A percentile compares a stretch with the other conserved stretches of the same genome.
These are phyloP conservation scores for Vireo griseus DNA, from an alignment of 2,797 vertebrate genomes.

Conservation along the genomic window DNA sequence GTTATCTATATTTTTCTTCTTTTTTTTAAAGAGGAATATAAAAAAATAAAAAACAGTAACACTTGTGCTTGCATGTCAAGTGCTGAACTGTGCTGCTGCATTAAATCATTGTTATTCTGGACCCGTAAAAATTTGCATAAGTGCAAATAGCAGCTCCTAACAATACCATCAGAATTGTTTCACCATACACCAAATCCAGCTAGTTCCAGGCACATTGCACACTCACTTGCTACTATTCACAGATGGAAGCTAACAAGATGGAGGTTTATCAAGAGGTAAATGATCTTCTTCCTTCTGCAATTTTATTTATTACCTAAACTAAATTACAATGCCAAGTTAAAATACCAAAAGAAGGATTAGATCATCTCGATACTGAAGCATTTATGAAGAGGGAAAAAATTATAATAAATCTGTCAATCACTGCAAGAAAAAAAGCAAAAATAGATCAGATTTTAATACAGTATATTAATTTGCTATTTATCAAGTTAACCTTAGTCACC, in stretches of 20 bases:
- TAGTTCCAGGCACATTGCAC: not conserved
- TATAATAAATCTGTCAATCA: constrained; percentile 3
- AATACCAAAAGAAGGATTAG: not conserved
- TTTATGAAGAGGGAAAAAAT: not conserved
- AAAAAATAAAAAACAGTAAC: not conserved
- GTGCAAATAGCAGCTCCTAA: constrained; percentile 44
- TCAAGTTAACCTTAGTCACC: not conserved
- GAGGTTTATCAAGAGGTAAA: not conserved
- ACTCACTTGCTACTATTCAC: not conserved
- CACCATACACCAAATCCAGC: not conserved
- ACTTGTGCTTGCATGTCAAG: constrained; percentile 13
- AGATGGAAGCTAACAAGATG: not conserved
- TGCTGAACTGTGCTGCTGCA: constrained; percentile 20
- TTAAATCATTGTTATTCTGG: constrained; percentile 62
- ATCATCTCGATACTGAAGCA: not conserved
- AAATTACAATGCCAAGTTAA: not conserved
- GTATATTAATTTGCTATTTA: not conserved
- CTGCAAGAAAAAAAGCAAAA: not conserved
- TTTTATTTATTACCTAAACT: constrained; percentile 15
- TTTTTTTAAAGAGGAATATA: not conserved
- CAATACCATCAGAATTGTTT: constrained; percentile 27
- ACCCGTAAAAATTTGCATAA: constrained; percentile 61
- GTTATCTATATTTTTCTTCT: not conserved
- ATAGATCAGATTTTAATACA: not conserved
- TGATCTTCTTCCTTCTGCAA: not conserved